Conservation (phyloP, 2,888 invertebrate genomes). For the Crepidodera aurea region DNA sequence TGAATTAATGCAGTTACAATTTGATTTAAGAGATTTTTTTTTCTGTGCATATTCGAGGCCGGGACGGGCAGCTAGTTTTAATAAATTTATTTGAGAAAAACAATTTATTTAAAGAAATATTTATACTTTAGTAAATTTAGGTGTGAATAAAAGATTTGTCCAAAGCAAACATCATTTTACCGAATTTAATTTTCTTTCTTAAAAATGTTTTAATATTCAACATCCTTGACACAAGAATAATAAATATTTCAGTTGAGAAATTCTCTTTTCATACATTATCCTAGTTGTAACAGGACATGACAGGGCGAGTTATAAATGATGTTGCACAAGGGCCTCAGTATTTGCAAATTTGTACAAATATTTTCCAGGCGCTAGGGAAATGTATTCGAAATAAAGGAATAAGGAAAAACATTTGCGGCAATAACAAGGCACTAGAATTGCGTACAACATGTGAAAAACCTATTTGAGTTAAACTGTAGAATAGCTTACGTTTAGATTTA, state of each 20-base stretch:
- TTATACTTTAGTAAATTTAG: no score
- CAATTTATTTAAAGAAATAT: no score
- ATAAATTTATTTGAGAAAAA: no score
- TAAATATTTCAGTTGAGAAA: slow-evolving; percentile 20
- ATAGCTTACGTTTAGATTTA: neutral
- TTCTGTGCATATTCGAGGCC: no score
- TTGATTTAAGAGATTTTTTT: no score
- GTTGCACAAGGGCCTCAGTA: slow-evolving; percentile 32
- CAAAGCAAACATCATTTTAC: no score
- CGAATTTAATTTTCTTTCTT: no score
- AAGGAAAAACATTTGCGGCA: slow-evolving; percentile 31
- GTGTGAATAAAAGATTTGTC: no score
- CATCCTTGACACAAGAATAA: slow-evolving; percentile 7
- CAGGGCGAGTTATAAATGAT: slow-evolving; percentile 43
- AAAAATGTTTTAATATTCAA: neutral
- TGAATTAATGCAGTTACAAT: no score
- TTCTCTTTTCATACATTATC: slow-evolving; percentile 24
- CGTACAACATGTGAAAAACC: slow-evolving; percentile 24
- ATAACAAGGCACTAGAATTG: slow-evolving; percentile 17
- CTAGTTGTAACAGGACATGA: slow-evolving; percentile 29
- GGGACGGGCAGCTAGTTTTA: no score
- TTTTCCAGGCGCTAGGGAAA: slow-evolving; percentile 40
- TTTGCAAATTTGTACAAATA: slow-evolving; percentile 44
- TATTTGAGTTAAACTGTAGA: slow-evolving; percentile 15
- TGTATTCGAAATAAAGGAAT: slow-evolving; percentile 37